Evolutionary conservation across 1,140 invertebrate genomes (phyloP).

Genomic region (Cyclina sinensis): DNA sequence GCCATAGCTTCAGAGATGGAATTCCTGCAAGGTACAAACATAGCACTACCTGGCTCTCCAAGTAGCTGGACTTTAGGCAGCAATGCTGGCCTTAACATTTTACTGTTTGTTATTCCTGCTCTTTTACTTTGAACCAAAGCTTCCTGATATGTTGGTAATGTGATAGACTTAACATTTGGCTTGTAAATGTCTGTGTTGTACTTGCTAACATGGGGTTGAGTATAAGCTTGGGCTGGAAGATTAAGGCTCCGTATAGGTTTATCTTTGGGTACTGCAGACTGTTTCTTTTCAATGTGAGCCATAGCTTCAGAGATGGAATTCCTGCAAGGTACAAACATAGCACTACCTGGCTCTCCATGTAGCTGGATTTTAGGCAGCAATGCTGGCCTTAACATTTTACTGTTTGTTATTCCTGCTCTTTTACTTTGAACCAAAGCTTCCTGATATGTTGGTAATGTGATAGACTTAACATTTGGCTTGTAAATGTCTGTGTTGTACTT

Average conservation of each 20-base stretch:
- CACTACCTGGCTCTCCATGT: conserved; percentile 17
- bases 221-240: not conserved
- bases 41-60: conserved; percentile 23
- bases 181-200: conserved; percentile 41
- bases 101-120: not conserved
- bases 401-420: not conserved
- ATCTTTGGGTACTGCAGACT: not conserved
- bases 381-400: not conserved
- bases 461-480: not conserved
- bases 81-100: not conserved
- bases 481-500: conserved; percentile 45
- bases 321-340: not conserved
- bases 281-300: too few relatives aligned
- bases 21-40: conserved; percentile 53
- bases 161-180: not conserved
- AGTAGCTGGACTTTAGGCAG: not conserved
- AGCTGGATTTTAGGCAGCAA: not conserved
- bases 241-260: not conserved
- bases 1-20: conserved; percentile 54
- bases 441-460: not conserved
- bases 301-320: too few relatives aligned
- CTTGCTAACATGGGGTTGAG: conserved; percentile 6
- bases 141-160: not conserved
- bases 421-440: conserved; percentile 37
- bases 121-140: conserved; percentile 43